Evolutionary conservation across 2,797 vertebrate genomes (phyloP), one percentile per base, ranked within the genome.

Genomic region (Falco peregrinus): DNA sequence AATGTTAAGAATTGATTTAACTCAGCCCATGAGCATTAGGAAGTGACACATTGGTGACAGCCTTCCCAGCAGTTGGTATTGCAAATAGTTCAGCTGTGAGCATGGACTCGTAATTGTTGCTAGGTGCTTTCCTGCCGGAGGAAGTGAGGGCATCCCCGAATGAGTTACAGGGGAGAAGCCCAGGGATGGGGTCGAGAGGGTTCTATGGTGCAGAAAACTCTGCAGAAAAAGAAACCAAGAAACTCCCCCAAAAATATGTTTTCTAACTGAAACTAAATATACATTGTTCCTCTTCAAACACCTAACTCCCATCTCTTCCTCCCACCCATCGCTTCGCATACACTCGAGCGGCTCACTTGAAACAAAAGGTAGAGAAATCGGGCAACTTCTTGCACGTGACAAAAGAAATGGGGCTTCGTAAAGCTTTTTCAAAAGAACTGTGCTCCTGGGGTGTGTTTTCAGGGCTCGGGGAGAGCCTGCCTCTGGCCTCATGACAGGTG

Each of bases 1-100:
- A 84, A 78, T 50, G 79, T 61, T 35, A 53, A 24, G 22, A 69
- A 70, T 78, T 69, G 57, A 84, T 94, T 91, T 73, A 84, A 87
- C 67, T 91, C 77, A 87, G 83, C 83, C 83, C 85, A 4, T 51
- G 77, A 93, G 90, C 88, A 69, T 59, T 82, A 76, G 91, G 94
- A 89, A 94, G 71, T 95, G 90, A 93, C 94, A 90, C 56, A 31
- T 8, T 90, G 79, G 79, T 94, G 95, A 94, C 91, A 96, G 77
- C 87, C 84, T 90, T 77, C 94, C 51, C 82, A 64, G 94, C 83
- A 88, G 94, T 8, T 91, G 87, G 47, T 69, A 89, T 61, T 68
- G 75, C 90, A 67, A 86, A 96, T 94, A 85, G 67, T 56, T 95
- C 6, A 91, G 93, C 89, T 81, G 80, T 95, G 93, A 95, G 89